These are phyloP conservation scores for Stratiomys singularior DNA, from an alignment of 2,888 invertebrate species.

Conservation along the genomic window DNA sequence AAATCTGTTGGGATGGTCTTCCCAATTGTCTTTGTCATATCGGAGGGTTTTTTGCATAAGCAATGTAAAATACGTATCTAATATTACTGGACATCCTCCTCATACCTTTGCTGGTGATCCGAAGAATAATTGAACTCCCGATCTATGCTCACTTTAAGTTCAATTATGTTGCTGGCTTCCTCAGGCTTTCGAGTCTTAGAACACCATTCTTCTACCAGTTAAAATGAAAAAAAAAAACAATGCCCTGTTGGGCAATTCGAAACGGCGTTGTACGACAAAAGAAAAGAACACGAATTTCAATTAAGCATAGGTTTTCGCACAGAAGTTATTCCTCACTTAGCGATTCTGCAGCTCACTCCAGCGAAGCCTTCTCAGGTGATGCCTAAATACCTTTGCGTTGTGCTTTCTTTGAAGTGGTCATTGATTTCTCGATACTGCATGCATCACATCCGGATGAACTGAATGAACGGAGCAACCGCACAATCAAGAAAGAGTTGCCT, in stretches of 20 bases:
- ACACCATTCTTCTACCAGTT: too few relatives aligned
- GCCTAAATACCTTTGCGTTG: background rate
- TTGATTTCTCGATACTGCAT: constrained; percentile 21
- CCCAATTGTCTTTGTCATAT: too few relatives aligned
- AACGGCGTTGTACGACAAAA: background rate
- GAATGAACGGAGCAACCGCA: background rate
- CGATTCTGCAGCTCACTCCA: background rate
- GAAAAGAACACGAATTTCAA: background rate
- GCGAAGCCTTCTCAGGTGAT: background rate
- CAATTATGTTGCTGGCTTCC: too few relatives aligned
- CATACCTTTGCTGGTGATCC: too few relatives aligned
- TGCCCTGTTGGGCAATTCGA: background rate
- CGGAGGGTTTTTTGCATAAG: too few relatives aligned
- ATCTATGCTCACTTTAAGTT: background rate
- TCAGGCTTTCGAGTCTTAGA: too few relatives aligned
- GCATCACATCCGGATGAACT: constrained; percentile 21
- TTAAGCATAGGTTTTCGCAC: background rate
- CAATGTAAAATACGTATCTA: too few relatives aligned
- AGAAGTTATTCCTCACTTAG: background rate
- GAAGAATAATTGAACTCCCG: too few relatives aligned
- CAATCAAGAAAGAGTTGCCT: background rate
- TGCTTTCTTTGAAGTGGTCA: constrained; percentile 14
- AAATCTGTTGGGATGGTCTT: too few relatives aligned
- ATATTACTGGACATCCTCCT: too few relatives aligned
- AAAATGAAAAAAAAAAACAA: background rate